phyloP scores from a whole-genome alignment of 2,797 vertebrate species.

The Zalophus californianus region DNA sequence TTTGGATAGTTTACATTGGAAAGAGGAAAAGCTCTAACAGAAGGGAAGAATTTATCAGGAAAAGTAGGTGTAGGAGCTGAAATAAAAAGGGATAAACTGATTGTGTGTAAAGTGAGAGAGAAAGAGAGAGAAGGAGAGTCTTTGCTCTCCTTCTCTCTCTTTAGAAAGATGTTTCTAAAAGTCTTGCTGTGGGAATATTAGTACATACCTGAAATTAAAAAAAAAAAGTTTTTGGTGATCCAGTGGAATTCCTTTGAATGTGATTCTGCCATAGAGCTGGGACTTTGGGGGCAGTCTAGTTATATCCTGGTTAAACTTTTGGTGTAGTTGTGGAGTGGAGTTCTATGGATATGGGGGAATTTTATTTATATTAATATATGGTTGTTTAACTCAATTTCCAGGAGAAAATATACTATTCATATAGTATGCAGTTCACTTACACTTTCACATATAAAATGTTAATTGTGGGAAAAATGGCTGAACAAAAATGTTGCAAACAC shows the following conservation, averaged over 20 bases:
- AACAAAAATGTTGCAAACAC: slow-evolving; percentile 4
- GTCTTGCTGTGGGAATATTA: neutral
- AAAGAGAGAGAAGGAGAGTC: neutral
- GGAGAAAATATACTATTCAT: neutral
- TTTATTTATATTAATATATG: neutral
- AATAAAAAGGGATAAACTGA: neutral
- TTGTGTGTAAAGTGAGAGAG: neutral
- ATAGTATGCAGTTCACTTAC: neutral
- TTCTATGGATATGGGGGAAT: neutral
- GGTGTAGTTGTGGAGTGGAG: neutral
- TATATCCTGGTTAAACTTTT: neutral
- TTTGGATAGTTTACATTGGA: neutral
- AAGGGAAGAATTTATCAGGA: neutral
- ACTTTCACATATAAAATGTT: neutral
- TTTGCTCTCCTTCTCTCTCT: too few relatives aligned
- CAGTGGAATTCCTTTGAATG: neutral
- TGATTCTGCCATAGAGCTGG: neutral
- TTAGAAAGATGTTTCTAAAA: neutral
- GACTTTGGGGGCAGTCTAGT: neutral
- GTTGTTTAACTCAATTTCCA: neutral
- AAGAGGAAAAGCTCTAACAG: neutral
- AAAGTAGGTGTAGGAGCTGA: neutral
- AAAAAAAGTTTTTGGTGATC: neutral
- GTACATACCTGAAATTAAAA: neutral
- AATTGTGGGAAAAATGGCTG: neutral